A percentile compares a stretch with the other conserved stretches of the same genome.
phyloP scores from a whole-genome alignment of 2,113 vertebrate species.

The Mesitornis unicolor region DNA sequence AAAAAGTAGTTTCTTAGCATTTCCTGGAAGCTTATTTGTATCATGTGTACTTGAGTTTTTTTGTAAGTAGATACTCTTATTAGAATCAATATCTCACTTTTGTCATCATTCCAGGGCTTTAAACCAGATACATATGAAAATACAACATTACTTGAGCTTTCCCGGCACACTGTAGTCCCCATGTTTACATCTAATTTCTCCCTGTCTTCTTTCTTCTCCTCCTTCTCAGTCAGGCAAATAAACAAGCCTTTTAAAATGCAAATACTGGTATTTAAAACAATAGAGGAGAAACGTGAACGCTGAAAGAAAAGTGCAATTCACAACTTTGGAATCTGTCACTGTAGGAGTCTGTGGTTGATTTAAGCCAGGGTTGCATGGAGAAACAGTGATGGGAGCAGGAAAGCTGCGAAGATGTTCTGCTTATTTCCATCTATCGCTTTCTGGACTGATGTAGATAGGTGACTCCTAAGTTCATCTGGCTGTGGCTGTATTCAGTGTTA shows the following conservation, averaged over 20 bases:
- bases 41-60: neutral
- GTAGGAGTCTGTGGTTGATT: neutral
- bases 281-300: neutral
- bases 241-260: conserved; percentile 53
- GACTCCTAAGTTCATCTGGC: neutral
- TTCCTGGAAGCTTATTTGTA: neutral
- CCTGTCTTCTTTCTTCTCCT: neutral
- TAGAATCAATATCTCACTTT: neutral
- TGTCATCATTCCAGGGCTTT: neutral
- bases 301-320: conserved; percentile 3
- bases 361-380: neutral
- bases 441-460: neutral
- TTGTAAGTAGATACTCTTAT: neutral
- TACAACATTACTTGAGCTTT: neutral
- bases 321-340: conserved; percentile 9
- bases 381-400: neutral
- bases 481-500: neutral
- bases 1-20: neutral
- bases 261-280: conserved; percentile 67
- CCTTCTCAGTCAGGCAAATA: neutral
- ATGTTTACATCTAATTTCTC: neutral
- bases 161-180: neutral
- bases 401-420: neutral
- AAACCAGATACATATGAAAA: conserved; percentile 17
- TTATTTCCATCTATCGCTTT: neutral